Base-by-base conservation (phyloP, 2,113 vertebrate genomes). In the Dipodomys merriami region DNA sequence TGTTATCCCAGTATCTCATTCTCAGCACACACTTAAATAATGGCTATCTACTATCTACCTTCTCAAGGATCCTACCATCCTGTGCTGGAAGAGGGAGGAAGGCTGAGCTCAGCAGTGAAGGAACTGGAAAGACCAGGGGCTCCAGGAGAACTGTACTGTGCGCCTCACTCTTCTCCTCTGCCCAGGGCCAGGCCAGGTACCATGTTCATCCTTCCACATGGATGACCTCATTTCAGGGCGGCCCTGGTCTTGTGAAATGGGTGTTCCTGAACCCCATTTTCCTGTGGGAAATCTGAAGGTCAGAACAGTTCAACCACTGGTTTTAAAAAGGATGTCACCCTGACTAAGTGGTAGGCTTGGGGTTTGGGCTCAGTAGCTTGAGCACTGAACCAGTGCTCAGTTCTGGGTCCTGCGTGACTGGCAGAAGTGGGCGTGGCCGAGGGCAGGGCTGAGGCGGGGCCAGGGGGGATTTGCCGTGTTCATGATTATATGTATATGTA, bases 361-460 rank as follows among this genome's bases (percentile, higher is more conserved):
- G 39, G 46, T 83, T 57, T 39, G 82, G 77, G 23, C 39, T 33
- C 9, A 49, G 35, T 68, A 39, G 44, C 11, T 44, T 33, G 30
- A 6, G 30, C 44, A 33, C 71, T 71, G 82, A 27, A 4, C 49
- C 49, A 49, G 53, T 15, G 15, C 15, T 16, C 53, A 57, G 39
- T 57, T 16, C 53, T 57, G 53, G 53, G 53, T 57, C 53, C 53
- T 16, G 53, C 11, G 3, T 57, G 53, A 57, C 53, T 57, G 16
- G 53, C 4, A 4, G 15, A 16, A 13, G 23, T 25, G 6, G 25
- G 73, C 0, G 1, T 22, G n/a, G 44, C 53, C 4, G 25, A 27
- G 6, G 25, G 73, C 1, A 0, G 27, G n/a, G 44, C 53, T 4
- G 30, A 27, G 57, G 9, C 0, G 0, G 27, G n/a, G 44, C 44